phyloP scores from a whole-genome alignment of 2,797 vertebrate species.

The Salmo trutta region DNA sequence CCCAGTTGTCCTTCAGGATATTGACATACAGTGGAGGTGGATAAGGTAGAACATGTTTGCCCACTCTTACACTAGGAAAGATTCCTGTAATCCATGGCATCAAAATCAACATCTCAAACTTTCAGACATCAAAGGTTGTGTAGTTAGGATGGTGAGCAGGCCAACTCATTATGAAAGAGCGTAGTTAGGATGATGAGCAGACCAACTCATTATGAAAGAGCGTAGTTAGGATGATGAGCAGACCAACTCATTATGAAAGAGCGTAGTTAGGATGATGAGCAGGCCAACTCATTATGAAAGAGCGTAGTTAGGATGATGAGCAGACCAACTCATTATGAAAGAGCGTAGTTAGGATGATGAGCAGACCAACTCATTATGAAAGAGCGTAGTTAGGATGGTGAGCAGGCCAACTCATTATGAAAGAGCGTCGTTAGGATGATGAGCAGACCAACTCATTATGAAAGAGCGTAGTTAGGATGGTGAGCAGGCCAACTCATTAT shows the following conservation, averaged over 20 bases:
- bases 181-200: neutral
- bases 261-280: neutral
- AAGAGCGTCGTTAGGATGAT: neutral
- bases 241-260: neutral
- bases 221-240: neutral
- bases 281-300: neutral
- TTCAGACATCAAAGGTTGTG: neutral
- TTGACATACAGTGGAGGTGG: neutral
- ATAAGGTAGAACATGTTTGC: neutral
- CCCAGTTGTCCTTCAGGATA: neutral
- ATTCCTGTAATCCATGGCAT: neutral
- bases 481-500: neutral
- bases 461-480: neutral
- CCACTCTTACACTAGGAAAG: neutral
- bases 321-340: neutral
- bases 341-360: neutral
- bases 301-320: neutral
- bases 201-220: neutral
- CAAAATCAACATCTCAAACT: neutral
- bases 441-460: neutral
- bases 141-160: neutral
- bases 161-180: neutral
- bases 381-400: neutral
- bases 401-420: neutral
- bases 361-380: neutral